Percentiles rank a stretch among this genome's conserved stretches.
These are phyloP conservation scores for Archips crataeganus DNA, from an alignment of 2,888 invertebrate genomes.

Conservation along the genomic window DNA sequence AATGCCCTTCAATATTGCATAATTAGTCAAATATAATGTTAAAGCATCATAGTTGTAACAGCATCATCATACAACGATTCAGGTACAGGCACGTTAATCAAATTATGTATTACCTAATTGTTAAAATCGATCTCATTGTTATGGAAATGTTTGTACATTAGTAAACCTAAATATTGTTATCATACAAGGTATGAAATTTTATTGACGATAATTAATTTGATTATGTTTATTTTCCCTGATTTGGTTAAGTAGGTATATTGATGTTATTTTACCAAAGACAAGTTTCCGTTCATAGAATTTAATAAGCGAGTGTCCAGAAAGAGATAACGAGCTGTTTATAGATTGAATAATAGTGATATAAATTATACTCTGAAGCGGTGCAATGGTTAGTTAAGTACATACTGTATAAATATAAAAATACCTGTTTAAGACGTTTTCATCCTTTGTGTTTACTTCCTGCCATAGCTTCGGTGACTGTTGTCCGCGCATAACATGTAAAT, in stretches of 20 bases:
- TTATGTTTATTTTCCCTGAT: slow-evolving; percentile 60
- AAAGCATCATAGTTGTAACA: slow-evolving; percentile 30
- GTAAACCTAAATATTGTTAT: slow-evolving; percentile 80
- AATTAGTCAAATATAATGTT: slow-evolving; percentile 31
- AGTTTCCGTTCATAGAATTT: slow-evolving; percentile 70
- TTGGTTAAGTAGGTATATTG: slow-evolving; percentile 62
- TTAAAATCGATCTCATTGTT: slow-evolving; percentile 85
- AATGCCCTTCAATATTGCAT: slow-evolving; percentile 6
- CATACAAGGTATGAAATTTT: slow-evolving; percentile 85
- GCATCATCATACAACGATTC: slow-evolving; percentile 69
- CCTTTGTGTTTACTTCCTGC: slow-evolving; percentile 60
- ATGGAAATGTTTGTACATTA: slow-evolving; percentile 76
- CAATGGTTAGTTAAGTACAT: slow-evolving; percentile 76
- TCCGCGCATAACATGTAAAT: slow-evolving; percentile 54
- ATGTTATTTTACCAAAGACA: slow-evolving; percentile 82
- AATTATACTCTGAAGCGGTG: slow-evolving; percentile 76
- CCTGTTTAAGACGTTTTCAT: slow-evolving; percentile 61
- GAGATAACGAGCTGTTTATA: slow-evolving; percentile 57
- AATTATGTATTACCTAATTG: slow-evolving; percentile 57
- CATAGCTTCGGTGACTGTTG: slow-evolving; percentile 74
- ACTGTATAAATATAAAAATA: slow-evolving; percentile 60
- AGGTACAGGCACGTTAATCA: slow-evolving; percentile 66
- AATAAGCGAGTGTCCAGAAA: slow-evolving; percentile 56
- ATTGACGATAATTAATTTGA: slow-evolving; percentile 61
- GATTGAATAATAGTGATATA: slow-evolving; percentile 61